These are phyloP conservation scores for Polyommatus icarus DNA, from an alignment of 2,888 invertebrate genomes.

Conservation along the genomic window DNA sequence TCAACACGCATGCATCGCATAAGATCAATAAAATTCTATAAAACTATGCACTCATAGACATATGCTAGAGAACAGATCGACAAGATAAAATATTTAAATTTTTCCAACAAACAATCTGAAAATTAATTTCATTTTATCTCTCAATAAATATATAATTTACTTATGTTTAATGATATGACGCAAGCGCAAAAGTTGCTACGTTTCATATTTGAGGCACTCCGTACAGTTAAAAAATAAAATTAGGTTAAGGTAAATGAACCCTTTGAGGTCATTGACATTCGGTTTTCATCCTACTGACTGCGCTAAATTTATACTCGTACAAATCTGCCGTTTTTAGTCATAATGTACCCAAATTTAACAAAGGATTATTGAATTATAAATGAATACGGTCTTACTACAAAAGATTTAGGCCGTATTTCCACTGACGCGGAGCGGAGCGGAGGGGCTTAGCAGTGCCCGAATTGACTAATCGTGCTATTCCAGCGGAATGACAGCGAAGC, in stretches of 20 bases:
- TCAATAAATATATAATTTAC: slow-evolving; percentile 48
- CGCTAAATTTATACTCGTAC: background rate
- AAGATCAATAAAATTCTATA: slow-evolving; percentile 26
- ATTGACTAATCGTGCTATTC: too few species aligned
- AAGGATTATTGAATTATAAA: too few species aligned
- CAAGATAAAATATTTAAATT: slow-evolving; percentile 42
- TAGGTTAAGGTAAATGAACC: background rate
- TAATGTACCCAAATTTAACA: too few species aligned
- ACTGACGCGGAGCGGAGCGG: too few species aligned
- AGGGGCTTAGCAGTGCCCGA: too few species aligned
- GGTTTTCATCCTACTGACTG: background rate
- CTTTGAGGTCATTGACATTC: background rate
- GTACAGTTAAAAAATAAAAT: background rate
- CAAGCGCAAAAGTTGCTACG: slow-evolving; percentile 62
- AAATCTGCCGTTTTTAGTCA: background rate
- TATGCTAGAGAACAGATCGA: slow-evolving; percentile 35
- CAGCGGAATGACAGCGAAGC: too few species aligned
- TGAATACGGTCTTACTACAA: too few species aligned
- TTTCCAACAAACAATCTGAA: slow-evolving; percentile 26
- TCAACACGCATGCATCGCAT: slow-evolving; percentile 19
- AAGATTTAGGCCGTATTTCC: too few species aligned
- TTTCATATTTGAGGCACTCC: slow-evolving; percentile 20
- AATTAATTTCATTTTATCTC: slow-evolving; percentile 46
- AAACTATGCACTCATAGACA: slow-evolving; percentile 22
- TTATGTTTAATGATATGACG: slow-evolving; percentile 75